A percentile compares a stretch with the other conserved stretches of the same genome.
Conservation (phyloP, 2,113 vertebrate genomes). For the Aythya baeri region DNA sequence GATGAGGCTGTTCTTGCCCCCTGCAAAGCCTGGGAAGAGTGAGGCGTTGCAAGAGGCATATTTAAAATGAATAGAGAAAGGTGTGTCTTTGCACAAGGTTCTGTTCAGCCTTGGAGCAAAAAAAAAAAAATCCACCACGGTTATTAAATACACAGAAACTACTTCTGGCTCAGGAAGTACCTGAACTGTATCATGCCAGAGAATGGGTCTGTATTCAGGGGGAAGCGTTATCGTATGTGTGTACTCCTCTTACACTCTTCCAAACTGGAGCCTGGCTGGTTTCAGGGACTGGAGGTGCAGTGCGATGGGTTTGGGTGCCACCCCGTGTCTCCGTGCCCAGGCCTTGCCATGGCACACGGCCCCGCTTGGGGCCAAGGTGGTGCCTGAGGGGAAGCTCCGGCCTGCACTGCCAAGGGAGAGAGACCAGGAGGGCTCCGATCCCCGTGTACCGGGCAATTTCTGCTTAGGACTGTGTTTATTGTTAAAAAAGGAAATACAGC, state of each 20-base stretch:
- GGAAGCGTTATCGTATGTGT: rapidly evolving
- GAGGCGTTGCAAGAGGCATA: background rate
- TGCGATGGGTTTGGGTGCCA: background rate
- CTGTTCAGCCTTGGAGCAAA: background rate
- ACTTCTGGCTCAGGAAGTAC: background rate
- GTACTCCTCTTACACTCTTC: background rate
- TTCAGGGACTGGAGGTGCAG: background rate
- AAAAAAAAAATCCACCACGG: background rate
- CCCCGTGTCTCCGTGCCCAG: rapidly evolving
- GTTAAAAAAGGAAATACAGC: background rate
- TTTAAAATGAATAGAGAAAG: background rate
- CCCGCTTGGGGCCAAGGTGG: background rate
- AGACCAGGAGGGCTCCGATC: background rate
- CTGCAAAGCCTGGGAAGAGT: background rate
- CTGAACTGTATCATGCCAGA: background rate
- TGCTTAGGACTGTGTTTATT: background rate
- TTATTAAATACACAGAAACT: background rate
- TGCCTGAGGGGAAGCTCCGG: background rate
- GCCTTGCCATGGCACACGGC: rapidly evolving
- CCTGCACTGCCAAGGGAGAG: background rate
- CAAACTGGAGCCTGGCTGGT: background rate
- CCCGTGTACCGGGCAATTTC: rapidly evolving
- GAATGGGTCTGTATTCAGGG: background rate
- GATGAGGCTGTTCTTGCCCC: rapidly evolving
- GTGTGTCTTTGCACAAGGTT: background rate